Percentiles rank a stretch among this genome's conserved stretches.
phyloP scores from a whole-genome alignment of 2,113 vertebrate genomes.

The Sebastes fasciatus region DNA sequence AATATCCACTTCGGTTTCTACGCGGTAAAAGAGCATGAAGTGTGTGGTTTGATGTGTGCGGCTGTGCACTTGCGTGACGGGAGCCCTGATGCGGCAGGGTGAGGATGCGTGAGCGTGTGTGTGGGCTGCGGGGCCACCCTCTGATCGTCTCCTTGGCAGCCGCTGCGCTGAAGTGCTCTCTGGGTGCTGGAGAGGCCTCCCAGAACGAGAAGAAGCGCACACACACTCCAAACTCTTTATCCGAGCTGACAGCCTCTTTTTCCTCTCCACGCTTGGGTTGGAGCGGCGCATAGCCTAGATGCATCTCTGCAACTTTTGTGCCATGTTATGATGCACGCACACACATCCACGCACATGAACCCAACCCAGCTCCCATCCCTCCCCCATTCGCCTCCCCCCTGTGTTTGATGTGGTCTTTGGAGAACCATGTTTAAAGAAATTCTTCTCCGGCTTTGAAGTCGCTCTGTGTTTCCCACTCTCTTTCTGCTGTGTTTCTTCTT shows the following conservation, averaged over 20 bases:
- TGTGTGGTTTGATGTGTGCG: slow-evolving; percentile 40
- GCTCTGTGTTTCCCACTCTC: slow-evolving; percentile 71
- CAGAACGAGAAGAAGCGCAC: slow-evolving; percentile 55
- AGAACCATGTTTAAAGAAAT: slow-evolving; percentile 82
- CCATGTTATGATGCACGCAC: slow-evolving; percentile 55
- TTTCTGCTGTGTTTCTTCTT: slow-evolving; percentile 72
- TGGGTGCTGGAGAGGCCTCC: slow-evolving; percentile 73
- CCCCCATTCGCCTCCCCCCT: slow-evolving; percentile 40
- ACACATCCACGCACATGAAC: slow-evolving; percentile 21
- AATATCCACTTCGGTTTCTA: slow-evolving; percentile 71
- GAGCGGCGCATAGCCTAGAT: slow-evolving; percentile 65
- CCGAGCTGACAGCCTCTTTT: slow-evolving; percentile 76
- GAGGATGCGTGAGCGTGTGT: slow-evolving; percentile 79
- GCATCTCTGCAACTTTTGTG: slow-evolving; percentile 60
- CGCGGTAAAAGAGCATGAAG: slow-evolving; percentile 49
- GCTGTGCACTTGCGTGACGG: slow-evolving; percentile 35
- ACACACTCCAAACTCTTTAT: slow-evolving; percentile 71
- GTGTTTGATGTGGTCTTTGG: slow-evolving; percentile 86
- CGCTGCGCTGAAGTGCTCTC: slow-evolving; percentile 72
- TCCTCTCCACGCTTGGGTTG: slow-evolving; percentile 52
- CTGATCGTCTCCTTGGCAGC: slow-evolving; percentile 80
- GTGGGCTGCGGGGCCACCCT: slow-evolving; percentile 78
- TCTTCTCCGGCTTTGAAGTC: slow-evolving; percentile 83
- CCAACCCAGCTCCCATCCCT: slow-evolving; percentile 26
- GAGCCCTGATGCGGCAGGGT: slow-evolving; percentile 66